Conservation (phyloP, 2,113 vertebrate species). For the Plectropomus leopardus region DNA sequence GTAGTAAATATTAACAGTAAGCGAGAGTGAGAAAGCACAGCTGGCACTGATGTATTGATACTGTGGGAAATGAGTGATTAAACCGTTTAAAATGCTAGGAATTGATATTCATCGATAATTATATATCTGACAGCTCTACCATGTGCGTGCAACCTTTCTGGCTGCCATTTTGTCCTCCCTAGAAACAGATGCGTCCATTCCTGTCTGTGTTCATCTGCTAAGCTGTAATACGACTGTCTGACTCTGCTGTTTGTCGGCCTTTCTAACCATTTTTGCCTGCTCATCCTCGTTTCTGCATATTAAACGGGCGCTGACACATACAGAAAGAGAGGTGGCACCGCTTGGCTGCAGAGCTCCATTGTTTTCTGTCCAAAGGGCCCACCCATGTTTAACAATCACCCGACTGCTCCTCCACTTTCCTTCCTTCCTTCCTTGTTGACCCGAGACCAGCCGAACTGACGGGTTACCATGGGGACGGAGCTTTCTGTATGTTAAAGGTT, state of each 20-base stretch:
- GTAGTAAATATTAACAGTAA: too few species aligned
- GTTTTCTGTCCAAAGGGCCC: constrained; percentile 57
- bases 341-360: constrained; percentile 45
- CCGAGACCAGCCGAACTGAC: constrained; percentile 1
- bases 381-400: constrained; percentile 71
- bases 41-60: too few species aligned
- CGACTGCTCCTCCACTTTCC: constrained; percentile 56
- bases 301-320: background rate
- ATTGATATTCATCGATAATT: too few species aligned
- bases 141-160: background rate
- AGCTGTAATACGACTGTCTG: background rate
- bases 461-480: constrained; percentile 40
- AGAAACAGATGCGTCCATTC: constrained; percentile 4
- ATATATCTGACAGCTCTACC: too few species aligned
- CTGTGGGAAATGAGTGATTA: too few species aligned
- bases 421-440: constrained; percentile 67
- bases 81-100: too few species aligned
- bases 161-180: background rate
- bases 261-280: background rate
- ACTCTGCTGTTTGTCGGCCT: constrained; percentile 24
- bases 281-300: constrained; percentile 13
- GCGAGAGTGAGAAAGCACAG: too few species aligned
- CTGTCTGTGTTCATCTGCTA: constrained; percentile 6
- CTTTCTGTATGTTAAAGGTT: constrained; percentile 11
- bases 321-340: constrained; percentile 28